Base-by-base conservation (phyloP, 53 echinoderm and acorn worm genomes). In the Paracentrotus lividus region DNA sequence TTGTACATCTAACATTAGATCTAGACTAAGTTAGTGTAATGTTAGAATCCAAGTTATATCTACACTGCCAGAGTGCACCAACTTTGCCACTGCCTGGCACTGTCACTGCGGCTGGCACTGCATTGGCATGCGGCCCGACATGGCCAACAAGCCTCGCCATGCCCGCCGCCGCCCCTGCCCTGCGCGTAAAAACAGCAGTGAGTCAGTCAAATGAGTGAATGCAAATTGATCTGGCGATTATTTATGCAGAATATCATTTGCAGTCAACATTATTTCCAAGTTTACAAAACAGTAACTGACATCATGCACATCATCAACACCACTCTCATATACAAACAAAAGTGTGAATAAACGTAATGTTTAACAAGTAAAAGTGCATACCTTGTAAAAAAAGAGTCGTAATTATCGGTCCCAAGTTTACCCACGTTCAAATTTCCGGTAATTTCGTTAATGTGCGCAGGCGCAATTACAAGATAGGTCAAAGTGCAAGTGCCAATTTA, bases 391-490 rank as follows among this genome's bases (percentile, higher is more conserved):
- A 15, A 32, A 40, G 72, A 40, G 13, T 64, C 14, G 31, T 64
- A 64, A 5, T n/a, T n/a, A n/a, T n/a, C n/a, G n/a, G n/a, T n/a
- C n/a, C n/a, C n/a, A n/a, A 26, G 64, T 26, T 4, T 40, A 65
- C 29, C 65, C 90, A 90, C 90, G 90, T 90, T 90, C 88, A 90
- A 90, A 90, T 90, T 90, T 90, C 90, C 90, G 90, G 90, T 65
- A 51, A 66, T 45, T 45, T 42, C 24, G 29, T 67, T 43, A 21
- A 58, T 59, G 90, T 61, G 90, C 90, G 90, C 90, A 66, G 8
- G 90, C 90, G 90, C 90, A 66, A 43, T 1, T 10, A 24, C 0
- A 5, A 43, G 66, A 47, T 51, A 67, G 90, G 67, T 90, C 90
- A 90, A 90, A 90, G 90, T 24, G 44, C 90, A 65, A 26, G 90